Evolutionary conservation across 2,113 vertebrate species (phyloP), one percentile per base, ranked within the genome.

Genomic region (Semnornis frantzii): DNA sequence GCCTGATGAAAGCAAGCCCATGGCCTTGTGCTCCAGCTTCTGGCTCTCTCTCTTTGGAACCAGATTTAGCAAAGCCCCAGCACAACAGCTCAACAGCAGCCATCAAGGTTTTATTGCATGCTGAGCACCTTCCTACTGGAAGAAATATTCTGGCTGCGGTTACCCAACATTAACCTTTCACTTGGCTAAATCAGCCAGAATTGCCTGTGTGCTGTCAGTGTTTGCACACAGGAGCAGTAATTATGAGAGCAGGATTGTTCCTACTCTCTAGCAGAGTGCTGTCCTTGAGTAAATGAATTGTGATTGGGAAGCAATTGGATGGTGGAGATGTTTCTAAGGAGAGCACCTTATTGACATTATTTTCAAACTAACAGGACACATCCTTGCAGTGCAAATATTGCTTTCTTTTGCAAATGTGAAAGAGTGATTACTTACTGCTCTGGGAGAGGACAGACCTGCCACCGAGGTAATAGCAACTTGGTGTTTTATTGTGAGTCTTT

Each of bases 341-440:
- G 80, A 89, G 81, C 65, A 76, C 33, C 76, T 96, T 95, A 90
- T 89, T 96, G 93, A 95, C 80, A 33, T 87, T 48, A 95, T 96
- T 96, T 95, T 93, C 93, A 96, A 96, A 71, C 91, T 91, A 97
- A 95, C 73, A 90, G 92, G 85, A 93, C 92, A 89, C 69, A 93
- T 93, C 84, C 85, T 88, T 68, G 77, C 83, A 76, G 65, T 62
- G 85, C 80, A 95, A 93, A 80, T 93, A 93, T 74, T 74, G 48
- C 93, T 96, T 95, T 83, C 81, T 85, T 96, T 95, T 85, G 86
- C 88, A 96, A 96, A 91, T 91, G 55, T 84, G 65, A 83, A 85
- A 89, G 93, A 74, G 79, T 90, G 95, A 96, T 94, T 95, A 95
- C 92, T 76, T 77, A 85, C 72, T 12, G 12, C 69, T 85, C 25